Evolutionary conservation across 2,113 vertebrate genomes (phyloP), one percentile per base, ranked within the genome.

Genomic region (Nothobranchius furzeri): DNA sequence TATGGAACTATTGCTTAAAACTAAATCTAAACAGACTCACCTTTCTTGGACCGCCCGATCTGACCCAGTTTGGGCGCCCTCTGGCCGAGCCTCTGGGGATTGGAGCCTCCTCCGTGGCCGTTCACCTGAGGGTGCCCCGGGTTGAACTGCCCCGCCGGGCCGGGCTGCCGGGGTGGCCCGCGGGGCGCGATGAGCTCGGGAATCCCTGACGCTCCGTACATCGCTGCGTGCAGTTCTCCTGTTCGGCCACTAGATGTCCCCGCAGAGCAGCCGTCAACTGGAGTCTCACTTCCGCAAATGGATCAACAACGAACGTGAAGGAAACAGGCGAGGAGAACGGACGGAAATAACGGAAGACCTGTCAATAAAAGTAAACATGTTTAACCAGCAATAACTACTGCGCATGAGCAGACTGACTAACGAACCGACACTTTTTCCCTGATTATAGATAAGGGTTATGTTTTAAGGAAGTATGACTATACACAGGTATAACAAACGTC

Each of bases 11-110:
- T 20, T 20, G 20, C 20, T 1, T 20, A 20, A 20, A 20, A 20
- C 20, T 20, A 20, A 20, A 20, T 20, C 20, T 9, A 8, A 30
- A 30, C 4, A 9, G 40, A 9, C 89, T 69, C 37, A 93, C 93
- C 93, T 93, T 92, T 93, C 79, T 88, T 92, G 59, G 92, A 82
- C 5, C 93, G 90, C 0, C 93, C 93, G 8, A 94, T 94, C 84
- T 92, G 90, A 3, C 92, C 93, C 56, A 94, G 90, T 45, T 94
- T 94, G 4, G 93, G 93, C 0, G 93, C 90, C 56, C 93, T 85
- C 79, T 93, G 90, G 0, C 87, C 88, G 0, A 91, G 85, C 0
- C 91, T 89, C 78, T 90, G 89, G 0, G 85, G 90, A 60, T 88
- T 91, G 6, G 70, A 10, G 9, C 60, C 75, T 0, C 62, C 79